phyloP scores from a whole-genome alignment of 2,113 vertebrate species.

The Thalassarche chlororhynchos region DNA sequence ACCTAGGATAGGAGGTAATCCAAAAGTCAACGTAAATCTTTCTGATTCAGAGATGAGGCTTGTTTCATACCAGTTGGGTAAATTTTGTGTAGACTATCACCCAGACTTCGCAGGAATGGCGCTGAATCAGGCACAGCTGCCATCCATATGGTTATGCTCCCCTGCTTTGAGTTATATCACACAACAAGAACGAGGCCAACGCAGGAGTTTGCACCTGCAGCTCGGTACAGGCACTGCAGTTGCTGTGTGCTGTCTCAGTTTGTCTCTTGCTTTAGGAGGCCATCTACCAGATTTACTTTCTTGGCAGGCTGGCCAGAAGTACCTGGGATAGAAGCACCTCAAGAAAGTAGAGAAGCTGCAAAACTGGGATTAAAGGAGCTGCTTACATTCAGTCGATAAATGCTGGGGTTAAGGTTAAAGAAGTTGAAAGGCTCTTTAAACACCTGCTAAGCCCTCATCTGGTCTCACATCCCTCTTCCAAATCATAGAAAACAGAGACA shows the following conservation, averaged over 20 bases:
- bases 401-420: not conserved
- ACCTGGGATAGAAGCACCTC: not conserved
- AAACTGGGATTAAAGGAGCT: not conserved
- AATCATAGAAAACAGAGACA: not conserved
- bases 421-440: not conserved
- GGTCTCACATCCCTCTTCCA: not conserved
- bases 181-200: accelerated
- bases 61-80: not conserved
- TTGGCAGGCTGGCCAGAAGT: not conserved
- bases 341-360: not conserved
- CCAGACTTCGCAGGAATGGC: not conserved
- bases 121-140: not conserved
- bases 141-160: accelerated
- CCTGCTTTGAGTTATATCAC: not conserved
- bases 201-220: not conserved
- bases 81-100: not conserved
- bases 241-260: not conserved
- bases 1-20: not conserved
- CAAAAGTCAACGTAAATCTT: not conserved
- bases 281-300: not conserved
- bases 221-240: accelerated
- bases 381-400: not conserved
- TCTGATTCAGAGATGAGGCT: not conserved
- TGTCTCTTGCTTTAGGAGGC: not conserved
- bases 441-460: not conserved